A percentile compares a stretch with the other conserved stretches of the same genome.
Evolutionary conservation across 37 sponge, comb jelly and placozoan genomes (phyloP).

Genomic region (Beroe ovata): DNA sequence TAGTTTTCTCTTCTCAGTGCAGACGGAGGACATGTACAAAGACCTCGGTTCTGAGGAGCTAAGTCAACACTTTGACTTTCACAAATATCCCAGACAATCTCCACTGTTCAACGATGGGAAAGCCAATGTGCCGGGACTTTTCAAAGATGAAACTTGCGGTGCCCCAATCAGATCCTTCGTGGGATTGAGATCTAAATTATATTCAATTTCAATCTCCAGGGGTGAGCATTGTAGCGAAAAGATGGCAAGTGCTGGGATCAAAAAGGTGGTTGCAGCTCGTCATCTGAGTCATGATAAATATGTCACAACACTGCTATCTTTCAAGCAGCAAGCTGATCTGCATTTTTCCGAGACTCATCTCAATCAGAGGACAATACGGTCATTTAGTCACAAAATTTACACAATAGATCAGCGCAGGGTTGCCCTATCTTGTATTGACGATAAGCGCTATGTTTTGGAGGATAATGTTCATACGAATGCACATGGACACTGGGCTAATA

Average conservation of each 20-base stretch:
- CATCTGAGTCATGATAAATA: neutral
- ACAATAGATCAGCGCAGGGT: neutral
- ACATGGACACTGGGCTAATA: neutral
- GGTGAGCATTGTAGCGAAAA: neutral
- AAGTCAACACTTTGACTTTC: neutral
- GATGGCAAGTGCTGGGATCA: neutral
- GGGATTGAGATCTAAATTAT: neutral
- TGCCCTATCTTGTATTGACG: neutral
- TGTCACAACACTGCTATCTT: neutral
- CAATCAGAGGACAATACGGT: neutral
- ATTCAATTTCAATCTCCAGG: neutral
- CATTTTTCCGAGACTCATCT: neutral
- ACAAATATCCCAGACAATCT: neutral
- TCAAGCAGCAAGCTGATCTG: neutral
- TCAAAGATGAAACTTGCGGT: slow-evolving; percentile 2
- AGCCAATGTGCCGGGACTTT: neutral
- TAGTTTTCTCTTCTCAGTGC: neutral
- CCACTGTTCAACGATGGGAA: neutral
- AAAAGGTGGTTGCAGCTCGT: neutral
- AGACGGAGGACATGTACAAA: neutral
- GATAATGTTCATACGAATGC: neutral
- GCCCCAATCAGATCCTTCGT: neutral
- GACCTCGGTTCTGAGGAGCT: neutral
- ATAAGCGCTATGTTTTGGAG: neutral
- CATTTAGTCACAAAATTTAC: neutral